Base-by-base conservation (phyloP, 2,888 invertebrate genomes). In the Trypoxylon attenuatum region DNA sequence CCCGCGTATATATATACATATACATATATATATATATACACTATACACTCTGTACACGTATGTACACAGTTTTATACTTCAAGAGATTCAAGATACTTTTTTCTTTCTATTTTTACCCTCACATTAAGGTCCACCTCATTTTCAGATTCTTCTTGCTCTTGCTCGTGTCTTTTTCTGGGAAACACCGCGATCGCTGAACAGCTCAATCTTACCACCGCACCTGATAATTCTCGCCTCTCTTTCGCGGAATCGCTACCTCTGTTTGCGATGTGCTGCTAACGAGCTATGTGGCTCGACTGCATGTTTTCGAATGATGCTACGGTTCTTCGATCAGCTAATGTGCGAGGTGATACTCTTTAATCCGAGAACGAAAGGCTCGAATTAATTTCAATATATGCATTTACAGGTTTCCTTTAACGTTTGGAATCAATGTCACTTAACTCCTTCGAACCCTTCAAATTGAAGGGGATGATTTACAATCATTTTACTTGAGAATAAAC, bases 81-180 rank as follows among this genome's bases (percentile, higher is more conserved):
- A n/a, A n/a, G n/a, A n/a, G n/a, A n/a, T n/a, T n/a, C n/a, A n/a
- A n/a, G n/a, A n/a, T n/a, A n/a, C n/a, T n/a, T n/a, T n/a, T n/a
- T n/a, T n/a, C n/a, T n/a, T n/a, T n/a, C n/a, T n/a, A n/a, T n/a
- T n/a, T n/a, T n/a, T n/a, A n/a, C n/a, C n/a, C n/a, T n/a, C n/a
- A n/a, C n/a, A n/a, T n/a, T n/a, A n/a, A n/a, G n/a, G n/a, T n/a
- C n/a, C n/a, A n/a, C n/a, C n/a, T n/a, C n/a, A n/a, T n/a, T n/a
- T n/a, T n/a, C n/a, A n/a, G 64, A 54, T 38, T 45, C 39, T 55
- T 57, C 54, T 51, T 39, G 33, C 52, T 8, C 39, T 29, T 46
- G 21, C 49, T 15, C 22, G 16, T 39, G 25, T 29, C 10, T 6
- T 41, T 67, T n/a, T 71, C 60, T 60, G 60, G 64, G 71, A 68